Evolutionary conservation across 2,797 vertebrate genomes (phyloP), one percentile per base, ranked within the genome.

Genomic region (Octomys mimax): DNA sequence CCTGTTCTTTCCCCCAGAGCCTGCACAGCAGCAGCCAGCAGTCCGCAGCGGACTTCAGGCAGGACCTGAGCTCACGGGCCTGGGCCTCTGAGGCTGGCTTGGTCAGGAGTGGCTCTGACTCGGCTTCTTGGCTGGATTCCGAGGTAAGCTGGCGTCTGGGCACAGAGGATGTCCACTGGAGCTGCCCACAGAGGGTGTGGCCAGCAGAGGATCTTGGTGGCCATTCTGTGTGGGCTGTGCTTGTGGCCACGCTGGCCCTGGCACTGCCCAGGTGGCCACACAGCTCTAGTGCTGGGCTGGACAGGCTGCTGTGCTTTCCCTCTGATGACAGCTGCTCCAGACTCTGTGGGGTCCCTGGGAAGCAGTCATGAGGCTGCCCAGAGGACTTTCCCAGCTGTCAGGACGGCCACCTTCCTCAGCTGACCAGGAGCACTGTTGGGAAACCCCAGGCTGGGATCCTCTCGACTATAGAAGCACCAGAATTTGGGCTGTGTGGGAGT

Each of bases 341-440:
- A 39, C 81, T 52, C 46, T 79, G 42, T 6, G 24, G 95, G 96
- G 90, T 90, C 82, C 97, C 95, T 92, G 85, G n/a, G 33, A 91
- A 86, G 54, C 62, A 39, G 82, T 92, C 96, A 90, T 46, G 71
- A 96, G 95, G 71, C 90, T 18, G 59, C 46, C 57, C 18, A 9
- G 73, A 96, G 97, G 95, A 96, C 95, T 97, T 97, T 90, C 97
- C 97, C 92, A 88, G 90, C 66, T 89, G 19, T 75, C 14, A 64
- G 64, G 84, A 79, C 83, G 18, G 52, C 71, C 22, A 83, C 94
- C n/a, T 98, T 97, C 97, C 96, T 94, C 90, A 92, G 94, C 93
- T 10, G 87, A 73, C 84, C 62, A 0, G 52, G 88, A 88, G 81
- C n/a, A 79, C 81, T 18, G 12, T 5, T 31, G 88, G 97, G 90